Conservation (phyloP, 2,113 vertebrate species). For the Dromas ardeola region DNA sequence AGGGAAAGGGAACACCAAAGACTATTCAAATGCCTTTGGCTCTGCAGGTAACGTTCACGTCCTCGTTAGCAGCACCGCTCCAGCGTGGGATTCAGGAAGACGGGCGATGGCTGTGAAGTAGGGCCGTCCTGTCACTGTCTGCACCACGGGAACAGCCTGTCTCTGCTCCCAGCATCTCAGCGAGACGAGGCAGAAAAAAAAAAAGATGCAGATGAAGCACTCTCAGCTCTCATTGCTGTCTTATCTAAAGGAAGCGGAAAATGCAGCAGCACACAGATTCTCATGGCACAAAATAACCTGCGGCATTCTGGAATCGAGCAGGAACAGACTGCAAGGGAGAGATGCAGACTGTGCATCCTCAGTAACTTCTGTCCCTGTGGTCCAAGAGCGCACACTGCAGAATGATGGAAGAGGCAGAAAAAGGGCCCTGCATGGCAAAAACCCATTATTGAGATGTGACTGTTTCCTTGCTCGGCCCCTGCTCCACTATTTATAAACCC, state of each 20-base stretch:
- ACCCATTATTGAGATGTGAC: rapidly evolving
- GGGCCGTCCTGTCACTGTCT: background rate
- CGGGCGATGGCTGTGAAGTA: rapidly evolving
- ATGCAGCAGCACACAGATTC: background rate
- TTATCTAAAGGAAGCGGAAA: background rate
- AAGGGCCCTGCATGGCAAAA: background rate
- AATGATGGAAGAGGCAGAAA: background rate
- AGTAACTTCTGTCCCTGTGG: background rate
- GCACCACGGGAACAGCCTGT: rapidly evolving
- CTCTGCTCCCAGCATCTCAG: background rate
- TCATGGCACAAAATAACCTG: background rate
- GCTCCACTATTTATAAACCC: background rate
- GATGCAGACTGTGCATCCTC: background rate
- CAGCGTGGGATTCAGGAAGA: rapidly evolving
- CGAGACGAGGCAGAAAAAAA: background rate
- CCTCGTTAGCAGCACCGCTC: rapidly evolving
- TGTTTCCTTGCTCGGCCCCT: background rate
- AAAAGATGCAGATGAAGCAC: background rate
- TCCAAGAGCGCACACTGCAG: background rate
- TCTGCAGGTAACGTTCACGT: rapidly evolving
- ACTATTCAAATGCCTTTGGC: background rate
- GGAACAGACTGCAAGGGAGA: background rate
- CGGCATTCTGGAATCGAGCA: rapidly evolving
- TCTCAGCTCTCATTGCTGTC: background rate
- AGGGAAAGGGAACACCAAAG: background rate